These are phyloP conservation scores for Planococcus citri DNA, from an alignment of 1,140 invertebrate genomes.

Conservation along the genomic window DNA sequence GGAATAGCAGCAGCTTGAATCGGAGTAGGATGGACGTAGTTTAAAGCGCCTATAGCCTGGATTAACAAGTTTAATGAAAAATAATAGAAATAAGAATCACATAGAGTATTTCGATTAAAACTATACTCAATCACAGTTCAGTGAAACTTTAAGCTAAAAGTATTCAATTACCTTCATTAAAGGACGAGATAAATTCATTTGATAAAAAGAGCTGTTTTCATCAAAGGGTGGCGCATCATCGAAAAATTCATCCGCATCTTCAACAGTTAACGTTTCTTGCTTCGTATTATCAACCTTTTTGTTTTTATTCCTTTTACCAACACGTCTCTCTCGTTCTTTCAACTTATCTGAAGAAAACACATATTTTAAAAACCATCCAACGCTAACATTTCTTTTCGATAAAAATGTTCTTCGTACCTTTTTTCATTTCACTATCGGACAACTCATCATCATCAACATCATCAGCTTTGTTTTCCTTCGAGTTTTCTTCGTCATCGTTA, in stretches of 20 bases:
- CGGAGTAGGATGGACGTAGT: conserved; percentile 87
- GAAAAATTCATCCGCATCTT: conserved; percentile 50
- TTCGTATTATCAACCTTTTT: conserved; percentile 30
- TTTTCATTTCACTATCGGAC: conserved; percentile 33
- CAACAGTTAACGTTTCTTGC: conserved; percentile 25
- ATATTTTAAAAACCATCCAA: not conserved
- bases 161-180: conserved; percentile 62
- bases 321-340: conserved; percentile 37
- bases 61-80: too few species aligned
- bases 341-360: conserved; percentile 32
- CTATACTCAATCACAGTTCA: too few species aligned
- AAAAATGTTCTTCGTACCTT: conserved; percentile 28
- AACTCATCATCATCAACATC: conserved; percentile 29
- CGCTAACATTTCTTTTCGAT: too few species aligned
- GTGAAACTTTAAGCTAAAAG: too few species aligned
- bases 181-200: conserved; percentile 85
- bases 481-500: conserved; percentile 29
- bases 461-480: conserved; percentile 26
- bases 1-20: conserved; percentile 93
- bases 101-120: not conserved
- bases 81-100: not conserved
- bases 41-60: conserved; percentile 69
- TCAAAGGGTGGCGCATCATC: conserved; percentile 60
- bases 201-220: conserved; percentile 64
- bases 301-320: conserved; percentile 33